Evolutionary conservation across 2,113 vertebrate species (phyloP).

Genomic region (Pardalotus punctatus): DNA sequence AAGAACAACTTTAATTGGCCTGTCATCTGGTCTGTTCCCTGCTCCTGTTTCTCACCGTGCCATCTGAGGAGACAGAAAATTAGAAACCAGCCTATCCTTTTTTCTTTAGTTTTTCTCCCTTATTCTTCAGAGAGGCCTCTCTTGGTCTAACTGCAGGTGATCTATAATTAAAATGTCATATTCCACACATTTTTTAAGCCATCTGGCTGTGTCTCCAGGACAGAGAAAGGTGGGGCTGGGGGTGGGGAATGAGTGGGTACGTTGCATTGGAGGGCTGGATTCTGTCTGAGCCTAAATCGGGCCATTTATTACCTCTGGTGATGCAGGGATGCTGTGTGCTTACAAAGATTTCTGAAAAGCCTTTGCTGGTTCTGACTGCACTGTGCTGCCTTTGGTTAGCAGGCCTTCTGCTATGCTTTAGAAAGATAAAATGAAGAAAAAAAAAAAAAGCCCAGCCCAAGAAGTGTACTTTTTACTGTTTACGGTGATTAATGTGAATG

Average conservation of each 20-base stretch:
- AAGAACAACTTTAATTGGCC: neutral
- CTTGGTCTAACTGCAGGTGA: neutral
- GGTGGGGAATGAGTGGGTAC: accelerated
- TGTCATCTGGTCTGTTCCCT: neutral
- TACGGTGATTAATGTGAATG: constrained; percentile 14
- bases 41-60: neutral
- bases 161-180: neutral
- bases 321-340: neutral
- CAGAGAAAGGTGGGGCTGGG: neutral
- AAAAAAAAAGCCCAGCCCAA: neutral
- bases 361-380: neutral
- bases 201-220: neutral
- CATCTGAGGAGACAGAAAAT: neutral
- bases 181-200: neutral
- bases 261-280: neutral
- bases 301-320: neutral
- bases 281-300: neutral
- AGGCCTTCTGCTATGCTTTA: neutral
- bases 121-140: neutral
- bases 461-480: neutral
- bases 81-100: neutral
- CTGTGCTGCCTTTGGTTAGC: neutral
- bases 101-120: neutral
- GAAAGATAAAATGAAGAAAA: neutral
- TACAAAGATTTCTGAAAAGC: neutral